phyloP scores from a whole-genome alignment of 2,888 invertebrate species.

The Stenurella melanura region DNA sequence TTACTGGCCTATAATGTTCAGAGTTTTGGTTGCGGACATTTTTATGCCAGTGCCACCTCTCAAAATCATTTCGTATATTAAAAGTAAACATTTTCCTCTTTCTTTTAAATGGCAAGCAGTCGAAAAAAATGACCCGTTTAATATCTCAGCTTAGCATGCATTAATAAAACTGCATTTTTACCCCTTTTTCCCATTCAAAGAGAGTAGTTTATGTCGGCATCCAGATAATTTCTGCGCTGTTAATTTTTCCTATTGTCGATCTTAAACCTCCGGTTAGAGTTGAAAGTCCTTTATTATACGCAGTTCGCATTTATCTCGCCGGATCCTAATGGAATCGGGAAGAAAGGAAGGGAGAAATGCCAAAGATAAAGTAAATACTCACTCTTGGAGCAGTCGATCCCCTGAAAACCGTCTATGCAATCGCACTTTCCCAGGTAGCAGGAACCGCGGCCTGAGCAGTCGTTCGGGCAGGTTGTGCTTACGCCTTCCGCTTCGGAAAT shows the following conservation, averaged over 20 bases:
- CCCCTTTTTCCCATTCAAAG: too few relatives aligned
- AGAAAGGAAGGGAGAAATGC: slow-evolving; percentile 42
- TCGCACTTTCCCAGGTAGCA: slow-evolving; percentile 95
- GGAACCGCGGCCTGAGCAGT: slow-evolving; percentile 93
- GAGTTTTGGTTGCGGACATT: too few relatives aligned
- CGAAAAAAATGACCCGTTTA: too few relatives aligned
- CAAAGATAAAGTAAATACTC: slow-evolving; percentile 72
- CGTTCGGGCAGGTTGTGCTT: slow-evolving; percentile 93
- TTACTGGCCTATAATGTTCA: too few relatives aligned
- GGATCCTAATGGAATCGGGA: slow-evolving; percentile 58
- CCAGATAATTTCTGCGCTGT: not conserved
- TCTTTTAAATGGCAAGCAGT: too few relatives aligned
- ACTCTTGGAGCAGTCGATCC: slow-evolving; percentile 89
- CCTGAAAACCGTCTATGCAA: slow-evolving; percentile 93
- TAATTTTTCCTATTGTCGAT: slow-evolving; percentile 7
- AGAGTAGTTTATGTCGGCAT: too few relatives aligned
- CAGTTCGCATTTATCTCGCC: slow-evolving; percentile 53
- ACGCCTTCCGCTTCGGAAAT: slow-evolving; percentile 93
- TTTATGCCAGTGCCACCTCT: too few relatives aligned
- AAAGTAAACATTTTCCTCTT: too few relatives aligned
- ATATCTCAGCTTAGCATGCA: too few relatives aligned
- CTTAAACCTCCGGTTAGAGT: slow-evolving; percentile 7
- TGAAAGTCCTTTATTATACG: slow-evolving; percentile 4
- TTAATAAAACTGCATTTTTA: too few relatives aligned
- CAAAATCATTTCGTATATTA: too few relatives aligned